Conservation (phyloP, 2,888 invertebrate genomes). For the Trichogramma dendrolimi region DNA sequence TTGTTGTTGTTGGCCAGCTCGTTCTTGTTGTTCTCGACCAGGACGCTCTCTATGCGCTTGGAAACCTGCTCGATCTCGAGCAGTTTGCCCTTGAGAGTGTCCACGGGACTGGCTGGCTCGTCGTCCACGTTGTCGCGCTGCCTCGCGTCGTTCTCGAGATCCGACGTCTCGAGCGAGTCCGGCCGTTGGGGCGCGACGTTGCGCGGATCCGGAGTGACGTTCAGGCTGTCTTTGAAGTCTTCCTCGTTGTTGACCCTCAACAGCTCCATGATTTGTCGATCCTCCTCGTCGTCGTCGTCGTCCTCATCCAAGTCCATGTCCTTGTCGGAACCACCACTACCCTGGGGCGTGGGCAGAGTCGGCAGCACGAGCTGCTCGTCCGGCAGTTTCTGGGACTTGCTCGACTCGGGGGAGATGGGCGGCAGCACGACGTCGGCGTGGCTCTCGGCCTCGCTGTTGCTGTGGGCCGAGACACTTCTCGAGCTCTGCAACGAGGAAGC, state of each 20-base stretch:
- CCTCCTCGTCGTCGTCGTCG: neutral
- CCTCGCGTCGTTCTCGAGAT: conserved; percentile 25
- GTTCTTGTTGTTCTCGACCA: conserved; percentile 17
- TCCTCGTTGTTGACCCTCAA: conserved; percentile 25
- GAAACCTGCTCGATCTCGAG: conserved; percentile 36
- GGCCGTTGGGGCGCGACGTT: conserved; percentile 32
- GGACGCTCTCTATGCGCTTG: conserved; percentile 33
- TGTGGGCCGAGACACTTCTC: conserved; percentile 32
- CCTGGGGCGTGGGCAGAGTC: conserved; percentile 34
- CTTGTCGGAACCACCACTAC: conserved; percentile 16
- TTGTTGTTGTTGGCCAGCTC: conserved; percentile 5
- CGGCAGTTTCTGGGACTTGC: conserved; percentile 34
- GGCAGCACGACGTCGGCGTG: conserved; percentile 38
- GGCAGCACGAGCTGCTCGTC: conserved; percentile 40
- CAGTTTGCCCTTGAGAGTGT: conserved; percentile 33
- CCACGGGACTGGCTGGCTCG: conserved; percentile 14
- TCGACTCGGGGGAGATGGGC: conserved; percentile 41
- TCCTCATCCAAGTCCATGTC: neutral
- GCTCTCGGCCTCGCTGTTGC: conserved; percentile 24
- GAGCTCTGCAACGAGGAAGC: conserved; percentile 20
- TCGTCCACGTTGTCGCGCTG: conserved; percentile 10
- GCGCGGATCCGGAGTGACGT: conserved; percentile 38
- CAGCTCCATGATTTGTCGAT: conserved; percentile 4
- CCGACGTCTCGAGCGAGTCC: conserved; percentile 37
- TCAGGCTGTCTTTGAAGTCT: conserved; percentile 55